A percentile compares a stretch with the other conserved stretches of the same genome.
Evolutionary conservation across 1,140 invertebrate genomes (phyloP).

Genomic region (Platyscapa corneri): DNA sequence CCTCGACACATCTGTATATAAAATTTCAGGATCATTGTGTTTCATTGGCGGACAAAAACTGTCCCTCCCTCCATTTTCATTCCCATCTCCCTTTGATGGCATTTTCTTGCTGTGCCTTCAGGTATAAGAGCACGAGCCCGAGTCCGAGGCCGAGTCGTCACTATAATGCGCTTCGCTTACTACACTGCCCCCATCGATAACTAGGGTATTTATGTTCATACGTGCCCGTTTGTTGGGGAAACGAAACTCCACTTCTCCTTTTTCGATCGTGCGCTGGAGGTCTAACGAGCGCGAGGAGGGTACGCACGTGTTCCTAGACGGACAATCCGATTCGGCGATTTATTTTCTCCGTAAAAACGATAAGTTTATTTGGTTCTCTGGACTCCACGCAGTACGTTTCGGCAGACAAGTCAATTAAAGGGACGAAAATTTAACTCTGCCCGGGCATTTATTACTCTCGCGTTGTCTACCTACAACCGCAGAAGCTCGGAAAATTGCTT

Average conservation of each 20-base stretch:
- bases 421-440: background rate
- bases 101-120: background rate
- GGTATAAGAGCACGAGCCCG: background rate
- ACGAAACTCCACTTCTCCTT: background rate
- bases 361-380: background rate
- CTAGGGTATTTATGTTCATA: background rate
- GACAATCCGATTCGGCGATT: background rate
- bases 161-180: too few species aligned
- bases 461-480: background rate
- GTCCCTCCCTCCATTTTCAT: background rate
- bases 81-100: background rate
- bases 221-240: background rate
- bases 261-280: background rate
- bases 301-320: constrained; percentile 26
- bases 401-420: background rate
- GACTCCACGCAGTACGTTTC: background rate
- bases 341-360: background rate
- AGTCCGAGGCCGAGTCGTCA: too few species aligned
- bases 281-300: background rate
- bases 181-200: background rate
- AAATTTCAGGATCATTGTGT: background rate
- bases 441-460: background rate
- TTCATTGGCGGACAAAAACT: background rate
- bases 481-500: too few species aligned
- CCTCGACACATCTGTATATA: too few species aligned